Percentiles rank a stretch among this genome's conserved stretches.
Evolutionary conservation across 2,888 invertebrate species (phyloP).

Genomic region (Callinectes sapidus): DNA sequence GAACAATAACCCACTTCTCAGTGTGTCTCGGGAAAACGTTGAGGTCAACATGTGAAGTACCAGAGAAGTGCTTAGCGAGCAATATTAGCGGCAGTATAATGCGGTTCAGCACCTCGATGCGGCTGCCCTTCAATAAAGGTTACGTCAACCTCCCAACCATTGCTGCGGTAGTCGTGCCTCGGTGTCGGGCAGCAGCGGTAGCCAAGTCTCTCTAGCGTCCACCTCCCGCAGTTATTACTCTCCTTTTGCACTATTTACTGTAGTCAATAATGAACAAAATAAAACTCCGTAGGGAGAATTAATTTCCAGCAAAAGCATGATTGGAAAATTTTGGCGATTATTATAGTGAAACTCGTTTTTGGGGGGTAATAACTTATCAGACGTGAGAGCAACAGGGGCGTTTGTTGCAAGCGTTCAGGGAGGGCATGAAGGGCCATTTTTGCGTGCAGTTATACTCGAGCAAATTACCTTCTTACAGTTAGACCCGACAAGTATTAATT

Average conservation of each 20-base stretch:
- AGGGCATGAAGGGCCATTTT: conserved; percentile 57
- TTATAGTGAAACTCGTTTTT: conserved; percentile 66
- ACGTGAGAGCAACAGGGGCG: conserved; percentile 56
- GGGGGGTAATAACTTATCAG: conserved; percentile 56
- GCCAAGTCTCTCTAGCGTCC: conserved; percentile 13
- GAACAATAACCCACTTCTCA: neutral
- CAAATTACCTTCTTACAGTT: conserved; percentile 69
- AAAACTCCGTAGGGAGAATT: conserved; percentile 58
- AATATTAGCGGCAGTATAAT: conserved; percentile 42
- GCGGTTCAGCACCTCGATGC: conserved; percentile 54
- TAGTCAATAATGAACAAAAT: conserved; percentile 48
- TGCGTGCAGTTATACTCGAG: conserved; percentile 59
- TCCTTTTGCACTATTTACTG: conserved; percentile 35
- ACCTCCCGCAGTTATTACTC: neutral
- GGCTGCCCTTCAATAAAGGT: conserved; percentile 59
- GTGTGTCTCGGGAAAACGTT: conserved; percentile 13
- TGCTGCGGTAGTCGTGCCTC: conserved; percentile 20
- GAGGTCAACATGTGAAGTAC: neutral
- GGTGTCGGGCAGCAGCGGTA: conserved; percentile 28
- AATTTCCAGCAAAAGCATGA: conserved; percentile 66
- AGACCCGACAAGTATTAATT: conserved; percentile 69
- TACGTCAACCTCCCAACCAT: conserved; percentile 37
- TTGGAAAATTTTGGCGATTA: conserved; percentile 67
- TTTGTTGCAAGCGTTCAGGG: conserved; percentile 57
- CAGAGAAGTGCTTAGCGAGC: neutral